Conservation (phyloP, 1,140 invertebrate genomes). For the Hyphantria cunea region DNA sequence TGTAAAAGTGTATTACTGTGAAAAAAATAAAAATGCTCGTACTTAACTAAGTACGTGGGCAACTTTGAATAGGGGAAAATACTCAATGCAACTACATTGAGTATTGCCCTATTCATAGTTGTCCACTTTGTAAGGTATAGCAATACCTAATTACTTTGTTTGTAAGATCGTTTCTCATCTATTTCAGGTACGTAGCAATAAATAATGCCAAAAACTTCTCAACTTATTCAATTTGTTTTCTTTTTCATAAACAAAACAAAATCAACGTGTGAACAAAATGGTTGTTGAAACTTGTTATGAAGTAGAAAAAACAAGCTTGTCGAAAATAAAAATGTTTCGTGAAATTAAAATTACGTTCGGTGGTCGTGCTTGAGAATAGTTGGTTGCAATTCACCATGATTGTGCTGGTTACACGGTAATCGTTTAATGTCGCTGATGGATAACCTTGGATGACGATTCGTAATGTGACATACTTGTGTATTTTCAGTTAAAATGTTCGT, state of each 20-base stretch:
- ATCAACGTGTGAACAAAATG: neutral
- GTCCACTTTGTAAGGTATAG: no score
- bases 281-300: constrained; percentile 1
- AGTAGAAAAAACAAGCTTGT: constrained; percentile 2
- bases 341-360: constrained; percentile 1
- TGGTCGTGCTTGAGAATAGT: constrained; percentile 4
- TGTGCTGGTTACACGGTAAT: neutral
- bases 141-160: no score
- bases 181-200: neutral
- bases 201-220: neutral
- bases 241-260: neutral
- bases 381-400: constrained; percentile 2
- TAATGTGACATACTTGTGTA: neutral
- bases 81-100: no score
- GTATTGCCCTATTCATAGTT: no score
- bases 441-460: neutral
- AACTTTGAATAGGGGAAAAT: no score
- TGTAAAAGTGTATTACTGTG: no score
- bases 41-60: no score
- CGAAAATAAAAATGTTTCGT: constrained; percentile 2
- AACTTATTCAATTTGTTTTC: constrained; percentile 1
- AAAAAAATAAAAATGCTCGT: no score
- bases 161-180: neutral
- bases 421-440: neutral
- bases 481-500: no score